Base-by-base conservation (phyloP, 2,888 invertebrate genomes). In the Epiblema foenella region DNA sequence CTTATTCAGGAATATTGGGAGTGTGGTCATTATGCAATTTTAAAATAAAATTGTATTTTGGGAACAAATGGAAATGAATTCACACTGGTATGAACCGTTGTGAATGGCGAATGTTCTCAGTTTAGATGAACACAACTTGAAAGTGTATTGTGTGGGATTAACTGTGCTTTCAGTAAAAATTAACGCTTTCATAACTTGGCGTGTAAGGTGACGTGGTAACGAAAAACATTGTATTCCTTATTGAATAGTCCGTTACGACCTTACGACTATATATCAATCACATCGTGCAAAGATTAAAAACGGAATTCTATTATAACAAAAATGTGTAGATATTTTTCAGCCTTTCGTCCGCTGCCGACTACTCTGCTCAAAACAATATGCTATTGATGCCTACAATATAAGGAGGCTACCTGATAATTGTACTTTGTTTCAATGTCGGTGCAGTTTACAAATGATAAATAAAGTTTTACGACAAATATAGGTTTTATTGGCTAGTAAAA, bases 391-490 rank as follows among this genome's bases (percentile, higher is more conserved):
- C 57, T 33, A 20, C 37, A 39, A 64, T 64, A 64, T 64, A 58
- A 18, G 58, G 65, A 60, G 49, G 59, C 66, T 59, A 60, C 59
- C 33, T 58, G 51, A 51, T 58, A 52, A 65, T 65, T 66, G 52
- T 66, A 65, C 65, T 54, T 54, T 20, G 24, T 29, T 60, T 42
- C 20, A 37, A 54, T 51, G 63, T 57, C 4, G 49, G 15, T 65
- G 18, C 59, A 49, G 60, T 64, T 69, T 69, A 72, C 63, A 64
- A n/a, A n/a, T n/a, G n/a, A n/a, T n/a, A n/a, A 74, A 73, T 73
- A 74, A 74, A 69, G 59, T 62, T 73, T 59, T 73, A 52, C 70
- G 73, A 66, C 49, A 72, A 63, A 73, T n/a, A 9, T 46, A 11
- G 33, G 33, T 58, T 52, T 57, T 68, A 52, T 66, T 64, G 17